phyloP scores from a whole-genome alignment of 2,797 vertebrate genomes.

The Anniella stebbinsi region DNA sequence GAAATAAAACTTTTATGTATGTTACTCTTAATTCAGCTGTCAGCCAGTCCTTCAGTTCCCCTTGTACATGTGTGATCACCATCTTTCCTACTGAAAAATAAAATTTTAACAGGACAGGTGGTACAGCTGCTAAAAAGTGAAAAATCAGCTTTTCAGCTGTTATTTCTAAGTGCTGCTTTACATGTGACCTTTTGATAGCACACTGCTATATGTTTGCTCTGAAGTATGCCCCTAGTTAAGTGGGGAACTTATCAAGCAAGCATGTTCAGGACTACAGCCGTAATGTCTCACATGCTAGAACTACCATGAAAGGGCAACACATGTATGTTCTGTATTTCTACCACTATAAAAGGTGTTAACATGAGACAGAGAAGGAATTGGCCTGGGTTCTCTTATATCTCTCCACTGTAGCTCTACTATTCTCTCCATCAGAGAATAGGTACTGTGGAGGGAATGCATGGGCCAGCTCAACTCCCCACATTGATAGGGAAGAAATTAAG shows the following conservation, averaged over 20 bases:
- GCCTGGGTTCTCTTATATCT: not conserved
- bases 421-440: not conserved
- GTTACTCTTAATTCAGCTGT: constrained; percentile 35
- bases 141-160: not conserved
- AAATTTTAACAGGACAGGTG: accelerated
- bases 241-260: not conserved
- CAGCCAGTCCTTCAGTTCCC: not conserved
- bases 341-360: not conserved
- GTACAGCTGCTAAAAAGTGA: not conserved
- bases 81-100: not conserved
- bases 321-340: not conserved
- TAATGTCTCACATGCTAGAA: not conserved
- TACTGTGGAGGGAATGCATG: not conserved
- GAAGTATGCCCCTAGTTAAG: not conserved
- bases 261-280: not conserved
- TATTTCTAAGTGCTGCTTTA: not conserved
- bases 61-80: not conserved
- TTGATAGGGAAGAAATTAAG: not conserved
- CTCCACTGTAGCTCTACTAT: not conserved
- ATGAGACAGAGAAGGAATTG: not conserved
- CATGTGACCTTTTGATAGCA: not conserved
- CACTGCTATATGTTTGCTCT: not conserved
- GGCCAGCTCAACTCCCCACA: not conserved
- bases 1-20: constrained; percentile 82
- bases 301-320: not conserved